Base-by-base conservation (phyloP, 2,113 vertebrate genomes). In the Microtus oregoni region DNA sequence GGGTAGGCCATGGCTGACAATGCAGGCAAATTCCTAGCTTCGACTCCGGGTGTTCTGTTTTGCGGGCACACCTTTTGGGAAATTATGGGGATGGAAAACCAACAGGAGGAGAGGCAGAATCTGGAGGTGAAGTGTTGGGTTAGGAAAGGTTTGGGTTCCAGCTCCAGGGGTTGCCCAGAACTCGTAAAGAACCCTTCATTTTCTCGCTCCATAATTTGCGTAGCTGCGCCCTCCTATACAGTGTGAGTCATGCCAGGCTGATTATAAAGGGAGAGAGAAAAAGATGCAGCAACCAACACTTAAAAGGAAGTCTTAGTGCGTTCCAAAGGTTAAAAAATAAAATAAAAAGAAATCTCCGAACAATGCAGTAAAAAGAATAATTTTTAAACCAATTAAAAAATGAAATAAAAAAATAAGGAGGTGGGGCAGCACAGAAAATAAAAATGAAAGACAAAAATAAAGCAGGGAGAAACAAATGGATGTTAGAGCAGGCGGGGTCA, bases 401-500 rank as follows among this genome's bases (percentile, higher is more conserved):
- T 96, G 92, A 98, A 98, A 94, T 81, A 91, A 97, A 96, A 96
- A 96, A 96, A 98, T 94, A 87, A 96, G 88, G 91, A 92, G n/a
- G 91, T 90, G 96, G 95, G 41, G 94, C 58, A 58, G 76, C 95
- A 93, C 89, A 96, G 89, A 79, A 97, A 95, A 68, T 95, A 97
- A 95, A 89, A 96, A 94, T 96, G 96, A 98, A 93, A 86, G 92
- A n/a, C 58, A 92, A 89, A 92, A 93, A 96, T 94, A 85, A 98
- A 98, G 96, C 67, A 94, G 97, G 98, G 98, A 98, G 91, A 98
- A 98, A 98, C 97, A 90, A 97, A 98, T 97, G 98, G 97, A 97
- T 98, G 97, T 98, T 98, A 98, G 98, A 98, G 98, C 99, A 99
- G 98, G 99, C 99, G 99, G 98, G 98, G 99, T 99, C 98, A 98